Base-by-base conservation (phyloP, 2,888 invertebrate genomes). In the Achlya flavicornis region DNA sequence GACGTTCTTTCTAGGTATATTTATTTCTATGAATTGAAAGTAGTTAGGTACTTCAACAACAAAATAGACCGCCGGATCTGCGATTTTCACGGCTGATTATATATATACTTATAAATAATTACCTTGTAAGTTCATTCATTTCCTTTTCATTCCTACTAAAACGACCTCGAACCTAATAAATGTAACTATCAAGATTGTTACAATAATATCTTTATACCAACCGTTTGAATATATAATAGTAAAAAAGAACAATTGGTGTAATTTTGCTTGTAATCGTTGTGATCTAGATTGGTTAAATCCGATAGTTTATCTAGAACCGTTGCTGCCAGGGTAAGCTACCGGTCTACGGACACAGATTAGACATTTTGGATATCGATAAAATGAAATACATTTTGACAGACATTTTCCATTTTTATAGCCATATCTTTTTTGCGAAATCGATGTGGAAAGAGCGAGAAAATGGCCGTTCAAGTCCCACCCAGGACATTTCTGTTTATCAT, bases 121-220 rank as follows among this genome's bases (percentile, higher is more conserved):
- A 16, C 60, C 41, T 60, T 60, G 60, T 60, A 60, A 19, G 7
- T 43, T 43, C 58, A 10, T 26, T 60, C 12, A 41, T 60, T 41
- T 60, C 60, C 60, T 60, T 60, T 26, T 41, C 41, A 4, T 38
- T 8, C 38, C 38, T 38, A 41, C 14, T 19, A 19, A 19, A 6
- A 43, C 26, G 60, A 60, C 60, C 60, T 60, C 41, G 43, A n/a
- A 41, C n/a, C 60, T 6, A 14, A 60, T 60, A 60, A 58, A 58
- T 35, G 8, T 38, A 19, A 60, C 41, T 41, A 43, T 41, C 41
- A 60, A n/a, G 19, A 41, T 41, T 60, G 60, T 60, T 14, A 41
- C 41, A 58, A 3, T 41, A 59, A 59, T 41, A 48, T 16, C 16
- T 48, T 48, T 46, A 46, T 46, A 1, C 4, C n/a, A 10, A 53